These are phyloP conservation scores for Chiloscyllium plagiosum DNA, from an alignment of 2,113 vertebrate genomes.

Conservation along the genomic window DNA sequence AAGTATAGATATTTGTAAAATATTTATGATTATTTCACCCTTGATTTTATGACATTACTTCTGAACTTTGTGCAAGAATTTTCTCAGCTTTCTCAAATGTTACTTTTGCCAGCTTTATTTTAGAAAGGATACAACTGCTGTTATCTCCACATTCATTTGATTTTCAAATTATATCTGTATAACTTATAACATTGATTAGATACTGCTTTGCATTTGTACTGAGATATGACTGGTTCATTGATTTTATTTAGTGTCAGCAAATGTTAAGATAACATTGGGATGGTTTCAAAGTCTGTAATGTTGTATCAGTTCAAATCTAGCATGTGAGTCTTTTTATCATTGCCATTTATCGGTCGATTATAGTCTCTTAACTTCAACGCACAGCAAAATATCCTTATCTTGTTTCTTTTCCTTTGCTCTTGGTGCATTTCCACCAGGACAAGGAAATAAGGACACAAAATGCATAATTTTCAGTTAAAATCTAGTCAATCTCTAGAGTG, in stretches of 20 bases:
- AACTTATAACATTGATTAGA: background rate
- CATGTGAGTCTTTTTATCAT: background rate
- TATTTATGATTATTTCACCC: background rate
- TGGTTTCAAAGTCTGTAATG: background rate
- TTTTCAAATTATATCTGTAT: background rate
- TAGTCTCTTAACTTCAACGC: background rate
- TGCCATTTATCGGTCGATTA: background rate
- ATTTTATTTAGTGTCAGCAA: conserved; percentile 5
- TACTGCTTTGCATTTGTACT: background rate
- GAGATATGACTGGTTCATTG: background rate
- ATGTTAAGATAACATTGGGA: background rate
- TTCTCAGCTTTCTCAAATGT: background rate
- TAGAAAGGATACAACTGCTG: background rate
- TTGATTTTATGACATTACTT: background rate
- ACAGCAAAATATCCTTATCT: background rate
- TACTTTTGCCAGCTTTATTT: background rate
- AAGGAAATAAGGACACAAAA: background rate
- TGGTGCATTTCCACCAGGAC: background rate
- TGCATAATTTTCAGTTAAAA: background rate
- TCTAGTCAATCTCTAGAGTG: background rate
- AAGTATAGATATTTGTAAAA: background rate
- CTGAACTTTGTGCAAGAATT: background rate
- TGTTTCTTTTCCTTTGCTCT: background rate
- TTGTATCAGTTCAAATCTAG: background rate
- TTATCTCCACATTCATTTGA: background rate